Evolutionary conservation across 1,140 invertebrate species (phyloP).

Genomic region (Zaprionus vittiger): DNA sequence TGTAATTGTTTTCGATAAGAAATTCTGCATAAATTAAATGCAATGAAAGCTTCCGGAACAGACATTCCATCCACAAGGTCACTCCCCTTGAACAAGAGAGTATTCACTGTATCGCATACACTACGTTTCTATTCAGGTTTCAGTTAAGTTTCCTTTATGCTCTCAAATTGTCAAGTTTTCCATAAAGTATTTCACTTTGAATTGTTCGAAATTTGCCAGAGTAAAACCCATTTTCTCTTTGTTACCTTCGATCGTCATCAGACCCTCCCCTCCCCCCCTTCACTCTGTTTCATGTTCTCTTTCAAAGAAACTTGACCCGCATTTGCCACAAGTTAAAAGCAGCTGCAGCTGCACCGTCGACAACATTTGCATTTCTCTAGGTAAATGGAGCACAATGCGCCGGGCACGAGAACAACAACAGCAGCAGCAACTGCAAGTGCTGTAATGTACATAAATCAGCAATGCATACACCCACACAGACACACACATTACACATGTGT

Average conservation of each 20-base stretch:
- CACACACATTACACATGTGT: slow-evolving; percentile 10
- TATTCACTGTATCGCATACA: too few relatives aligned
- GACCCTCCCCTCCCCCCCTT: too few relatives aligned
- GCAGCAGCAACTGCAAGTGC: slow-evolving; percentile 21
- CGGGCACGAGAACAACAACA: background rate
- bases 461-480: slow-evolving; percentile 35
- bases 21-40: background rate
- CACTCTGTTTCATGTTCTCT: background rate
- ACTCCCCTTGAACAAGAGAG: too few relatives aligned
- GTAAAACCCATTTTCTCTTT: background rate
- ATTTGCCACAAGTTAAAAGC: slow-evolving; percentile 45
- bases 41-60: background rate
- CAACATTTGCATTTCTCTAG: slow-evolving; percentile 58
- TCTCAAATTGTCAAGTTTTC: background rate
- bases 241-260: background rate
- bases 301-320: slow-evolving; percentile 56
- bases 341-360: slow-evolving; percentile 35
- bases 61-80: too few relatives aligned
- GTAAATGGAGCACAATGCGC: slow-evolving; percentile 63
- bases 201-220: too few relatives aligned
- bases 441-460: slow-evolving; percentile 46
- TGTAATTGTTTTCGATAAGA: background rate
- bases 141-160: background rate
- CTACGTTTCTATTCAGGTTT: too few relatives aligned
- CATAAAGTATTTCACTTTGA: background rate